Conservation (phyloP, 2,888 invertebrate species). For the Morpho deidamia region DNA sequence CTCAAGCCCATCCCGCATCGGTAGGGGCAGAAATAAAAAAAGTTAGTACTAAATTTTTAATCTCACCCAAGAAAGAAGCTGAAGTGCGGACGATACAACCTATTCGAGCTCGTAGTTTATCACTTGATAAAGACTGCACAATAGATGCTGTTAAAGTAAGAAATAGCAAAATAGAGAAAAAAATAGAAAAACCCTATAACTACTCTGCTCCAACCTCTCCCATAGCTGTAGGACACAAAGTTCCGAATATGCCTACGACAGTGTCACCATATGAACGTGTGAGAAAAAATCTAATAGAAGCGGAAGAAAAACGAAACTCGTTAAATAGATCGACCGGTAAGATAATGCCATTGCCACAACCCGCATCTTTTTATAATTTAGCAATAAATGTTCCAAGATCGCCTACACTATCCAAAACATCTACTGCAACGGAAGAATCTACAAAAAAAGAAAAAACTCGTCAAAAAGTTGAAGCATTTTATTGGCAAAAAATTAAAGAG, state of each 20-base stretch:
- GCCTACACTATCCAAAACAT: conserved; percentile 19
- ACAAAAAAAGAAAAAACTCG: conserved; percentile 74
- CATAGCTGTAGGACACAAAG: conserved; percentile 51
- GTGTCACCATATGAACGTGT: conserved; percentile 64
- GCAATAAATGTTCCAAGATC: conserved; percentile 26
- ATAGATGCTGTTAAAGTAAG: conserved; percentile 9
- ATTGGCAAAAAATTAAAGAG: conserved; percentile 83
- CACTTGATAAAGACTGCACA: conserved; percentile 45
- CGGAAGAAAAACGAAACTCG: conserved; percentile 59
- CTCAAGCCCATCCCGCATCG: conserved; percentile 48
- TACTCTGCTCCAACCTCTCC: conserved; percentile 72
- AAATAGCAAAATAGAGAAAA: conserved; percentile 15
- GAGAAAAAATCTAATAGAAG: conserved; percentile 57
- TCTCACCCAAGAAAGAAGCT: conserved; percentile 71
- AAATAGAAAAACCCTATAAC: conserved; percentile 47
- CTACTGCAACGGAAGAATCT: conserved; percentile 31
- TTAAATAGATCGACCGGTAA: conserved; percentile 40
- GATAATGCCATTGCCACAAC: conserved; percentile 42
- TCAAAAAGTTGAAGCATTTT: conserved; percentile 81
- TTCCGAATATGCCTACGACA: conserved; percentile 64
- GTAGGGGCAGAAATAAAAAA: conserved; percentile 71
- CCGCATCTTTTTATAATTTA: conserved; percentile 27
- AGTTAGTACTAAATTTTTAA: conserved; percentile 64
- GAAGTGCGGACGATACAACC: conserved; percentile 66
- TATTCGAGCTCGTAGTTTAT: conserved; percentile 61